Percentiles rank a stretch among this genome's conserved stretches.
phyloP scores from a whole-genome alignment of 2,797 vertebrate genomes.

The Channa striata region DNA sequence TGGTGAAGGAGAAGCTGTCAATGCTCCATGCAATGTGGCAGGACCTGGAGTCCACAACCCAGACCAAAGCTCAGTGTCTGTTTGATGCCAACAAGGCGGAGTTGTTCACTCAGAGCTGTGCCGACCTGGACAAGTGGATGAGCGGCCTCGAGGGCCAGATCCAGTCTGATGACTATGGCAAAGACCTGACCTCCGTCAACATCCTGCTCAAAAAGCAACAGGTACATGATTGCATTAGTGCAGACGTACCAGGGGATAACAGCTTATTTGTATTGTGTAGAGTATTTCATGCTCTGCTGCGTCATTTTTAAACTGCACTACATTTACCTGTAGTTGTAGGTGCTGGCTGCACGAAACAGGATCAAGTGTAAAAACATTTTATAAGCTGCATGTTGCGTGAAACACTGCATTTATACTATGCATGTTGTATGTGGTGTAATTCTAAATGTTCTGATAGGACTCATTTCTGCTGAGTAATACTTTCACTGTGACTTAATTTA shows the following conservation, averaged over 20 bases:
- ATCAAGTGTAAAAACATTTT: no score
- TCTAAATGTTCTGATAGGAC: no score
- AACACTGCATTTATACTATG: no score
- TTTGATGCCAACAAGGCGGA: constrained; percentile 96
- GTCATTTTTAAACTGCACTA: no score
- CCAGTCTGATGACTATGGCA: constrained; percentile 94
- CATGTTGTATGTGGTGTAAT: no score
- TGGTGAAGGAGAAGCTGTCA: constrained; percentile 92
- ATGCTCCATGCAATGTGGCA: constrained; percentile 89
- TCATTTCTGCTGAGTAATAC: no score
- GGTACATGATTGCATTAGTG: constrained; percentile 69
- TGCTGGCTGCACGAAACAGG: no score
- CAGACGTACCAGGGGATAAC: background rate
- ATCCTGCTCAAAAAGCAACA: constrained; percentile 96
- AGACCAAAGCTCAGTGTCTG: constrained; percentile 95
- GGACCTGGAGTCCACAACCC: constrained; percentile 92
- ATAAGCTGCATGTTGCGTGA: no score
- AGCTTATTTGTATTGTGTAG: no score
- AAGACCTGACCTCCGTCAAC: constrained; percentile 95
- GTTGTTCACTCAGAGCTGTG: constrained; percentile 95
- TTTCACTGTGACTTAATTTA: no score
- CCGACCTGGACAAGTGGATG: constrained; percentile 94
- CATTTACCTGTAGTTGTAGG: no score
- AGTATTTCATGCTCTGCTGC: no score
- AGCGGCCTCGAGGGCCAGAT: constrained; percentile 91